Conservation (phyloP, 1,140 invertebrate genomes). For the Psix sp. region DNA sequence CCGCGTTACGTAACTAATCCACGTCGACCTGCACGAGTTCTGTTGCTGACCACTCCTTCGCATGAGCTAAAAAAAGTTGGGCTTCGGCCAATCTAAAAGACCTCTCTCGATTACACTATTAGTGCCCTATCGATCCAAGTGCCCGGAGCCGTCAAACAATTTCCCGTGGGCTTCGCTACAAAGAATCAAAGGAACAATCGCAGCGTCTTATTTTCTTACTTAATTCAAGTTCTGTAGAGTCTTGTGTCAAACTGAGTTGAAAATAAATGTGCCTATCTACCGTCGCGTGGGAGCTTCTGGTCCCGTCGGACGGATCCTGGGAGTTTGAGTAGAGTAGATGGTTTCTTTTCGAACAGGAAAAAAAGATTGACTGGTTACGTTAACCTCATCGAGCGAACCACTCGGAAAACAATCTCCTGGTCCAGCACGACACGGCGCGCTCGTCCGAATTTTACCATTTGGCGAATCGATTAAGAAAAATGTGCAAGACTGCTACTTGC, state of each 20-base stretch:
- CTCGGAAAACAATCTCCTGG: constrained; percentile 43
- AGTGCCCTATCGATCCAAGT: no score
- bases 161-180: constrained; percentile 11
- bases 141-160: no score
- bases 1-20: constrained; percentile 67
- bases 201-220: constrained; percentile 13
- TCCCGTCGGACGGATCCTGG: constrained; percentile 17
- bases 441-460: background rate
- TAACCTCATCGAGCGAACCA: constrained; percentile 46
- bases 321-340: constrained; percentile 39
- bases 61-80: constrained; percentile 5
- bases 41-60: constrained; percentile 49
- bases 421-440: constrained; percentile 14
- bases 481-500: background rate
- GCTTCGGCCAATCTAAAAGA: background rate
- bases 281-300: constrained; percentile 1
- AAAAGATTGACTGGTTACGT: constrained; percentile 55
- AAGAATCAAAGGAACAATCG: constrained; percentile 49
- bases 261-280: constrained; percentile 16
- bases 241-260: constrained; percentile 25
- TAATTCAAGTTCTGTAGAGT: constrained; percentile 6
- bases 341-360: constrained; percentile 34
- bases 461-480: no score
- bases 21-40: constrained; percentile 66
- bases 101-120: no score